Evolutionary conservation across 2,113 vertebrate genomes (phyloP).

Genomic region (Baryphthengus martii): DNA sequence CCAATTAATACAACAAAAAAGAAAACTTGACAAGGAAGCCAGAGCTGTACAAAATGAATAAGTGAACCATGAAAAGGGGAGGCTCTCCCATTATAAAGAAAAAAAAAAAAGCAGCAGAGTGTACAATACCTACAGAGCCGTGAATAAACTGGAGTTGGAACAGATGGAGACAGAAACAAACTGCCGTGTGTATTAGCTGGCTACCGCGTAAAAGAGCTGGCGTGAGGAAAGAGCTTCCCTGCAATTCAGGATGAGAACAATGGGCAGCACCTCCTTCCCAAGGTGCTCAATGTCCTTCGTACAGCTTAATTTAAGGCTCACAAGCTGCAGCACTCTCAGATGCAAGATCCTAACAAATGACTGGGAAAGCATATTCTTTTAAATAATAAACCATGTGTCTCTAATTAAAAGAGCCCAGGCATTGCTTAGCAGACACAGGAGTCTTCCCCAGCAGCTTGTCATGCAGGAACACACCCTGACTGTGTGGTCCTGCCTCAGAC

Average conservation of each 20-base stretch:
- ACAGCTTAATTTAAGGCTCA: not conserved
- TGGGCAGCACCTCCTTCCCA: not conserved
- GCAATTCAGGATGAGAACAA: slow-evolving; percentile 17
- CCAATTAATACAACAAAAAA: slow-evolving; percentile 60
- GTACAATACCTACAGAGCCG: slow-evolving; percentile 50
- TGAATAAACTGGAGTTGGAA: slow-evolving; percentile 61
- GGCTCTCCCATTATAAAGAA: not conserved
- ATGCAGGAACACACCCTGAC: rapidly evolving
- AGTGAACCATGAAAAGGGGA: slow-evolving; percentile 50
- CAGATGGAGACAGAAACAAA: slow-evolving; percentile 62
- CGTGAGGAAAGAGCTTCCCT: not conserved
- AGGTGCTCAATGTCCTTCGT: not conserved
- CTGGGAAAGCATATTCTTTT: not conserved
- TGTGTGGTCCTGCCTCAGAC: not conserved
- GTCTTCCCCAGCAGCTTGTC: not conserved
- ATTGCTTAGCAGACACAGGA: not conserved
- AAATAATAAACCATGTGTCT: not conserved
- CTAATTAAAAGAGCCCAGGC: not conserved
- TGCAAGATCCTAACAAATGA: not conserved
- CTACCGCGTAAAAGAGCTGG: not conserved
- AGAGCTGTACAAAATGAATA: slow-evolving; percentile 50
- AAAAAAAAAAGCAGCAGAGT: not conserved
- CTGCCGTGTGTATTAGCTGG: not conserved
- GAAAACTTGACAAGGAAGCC: slow-evolving; percentile 46
- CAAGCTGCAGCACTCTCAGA: not conserved